A percentile compares a stretch with the other conserved stretches of the same genome.
Evolutionary conservation across 2,113 vertebrate genomes (phyloP).

Genomic region (Misgurnus anguillicaudatus): DNA sequence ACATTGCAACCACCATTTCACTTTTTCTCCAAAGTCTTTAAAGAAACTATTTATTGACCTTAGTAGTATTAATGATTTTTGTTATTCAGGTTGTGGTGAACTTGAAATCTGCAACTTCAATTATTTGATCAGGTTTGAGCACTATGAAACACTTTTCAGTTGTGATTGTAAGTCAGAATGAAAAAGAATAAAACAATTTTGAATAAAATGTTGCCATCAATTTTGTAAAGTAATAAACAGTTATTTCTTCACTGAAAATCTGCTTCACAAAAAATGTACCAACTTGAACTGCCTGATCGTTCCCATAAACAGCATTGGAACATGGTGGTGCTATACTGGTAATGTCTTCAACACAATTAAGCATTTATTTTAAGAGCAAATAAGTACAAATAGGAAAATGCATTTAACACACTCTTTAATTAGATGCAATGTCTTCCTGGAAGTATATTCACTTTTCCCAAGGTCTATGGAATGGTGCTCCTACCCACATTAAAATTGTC

Average conservation of each 20-base stretch:
- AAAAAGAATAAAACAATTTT: background rate
- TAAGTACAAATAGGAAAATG: background rate
- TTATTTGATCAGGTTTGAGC: background rate
- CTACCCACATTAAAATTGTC: background rate
- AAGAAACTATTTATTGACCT: background rate
- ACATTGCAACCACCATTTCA: background rate
- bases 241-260: background rate
- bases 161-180: background rate
- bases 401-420: background rate
- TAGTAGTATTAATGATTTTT: background rate
- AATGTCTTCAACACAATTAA: background rate
- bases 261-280: background rate
- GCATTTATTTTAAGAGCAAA: background rate
- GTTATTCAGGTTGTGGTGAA: too few relatives aligned
- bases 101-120: too few relatives aligned
- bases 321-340: background rate
- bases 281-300: background rate
- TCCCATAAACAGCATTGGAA: background rate
- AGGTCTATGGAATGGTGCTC: background rate
- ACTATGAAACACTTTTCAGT: background rate
- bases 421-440: background rate
- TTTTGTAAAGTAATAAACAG: background rate
- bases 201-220: background rate
- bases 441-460: background rate
- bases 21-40: background rate